Evolutionary conservation across 2,888 invertebrate species (phyloP).

Genomic region (Seira sanloemensis): DNA sequence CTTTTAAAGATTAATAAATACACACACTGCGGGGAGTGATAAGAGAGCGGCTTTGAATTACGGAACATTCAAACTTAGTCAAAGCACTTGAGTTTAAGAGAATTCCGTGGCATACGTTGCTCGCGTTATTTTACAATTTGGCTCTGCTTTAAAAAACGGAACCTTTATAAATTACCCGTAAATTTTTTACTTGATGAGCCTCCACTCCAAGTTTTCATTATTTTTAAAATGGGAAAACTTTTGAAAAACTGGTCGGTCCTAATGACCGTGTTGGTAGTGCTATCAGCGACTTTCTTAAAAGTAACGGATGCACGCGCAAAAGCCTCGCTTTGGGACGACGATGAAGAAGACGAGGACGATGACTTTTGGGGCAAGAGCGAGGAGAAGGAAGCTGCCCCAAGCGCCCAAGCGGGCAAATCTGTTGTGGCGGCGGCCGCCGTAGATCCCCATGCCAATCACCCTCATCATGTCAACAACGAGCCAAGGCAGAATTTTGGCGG

Average conservation of each 20-base stretch:
- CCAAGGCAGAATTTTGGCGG: background rate
- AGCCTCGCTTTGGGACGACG: constrained; percentile 13
- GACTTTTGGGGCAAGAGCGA: background rate
- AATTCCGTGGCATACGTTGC: too few relatives aligned
- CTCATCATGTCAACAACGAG: background rate
- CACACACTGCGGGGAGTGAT: too few relatives aligned
- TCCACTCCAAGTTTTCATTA: background rate
- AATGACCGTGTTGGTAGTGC: background rate
- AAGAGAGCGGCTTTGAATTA: too few relatives aligned
- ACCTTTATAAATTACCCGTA: too few relatives aligned
- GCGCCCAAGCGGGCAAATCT: background rate
- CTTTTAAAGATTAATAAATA: too few relatives aligned
- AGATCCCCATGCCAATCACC: constrained; percentile 11
- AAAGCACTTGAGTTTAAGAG: too few relatives aligned
- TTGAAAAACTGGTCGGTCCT: background rate
- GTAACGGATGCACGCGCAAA: constrained; percentile 2
- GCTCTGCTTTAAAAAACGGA: too few relatives aligned
- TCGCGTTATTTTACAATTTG: too few relatives aligned
- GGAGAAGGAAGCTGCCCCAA: background rate
- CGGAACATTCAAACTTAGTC: too few relatives aligned
- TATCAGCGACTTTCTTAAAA: background rate
- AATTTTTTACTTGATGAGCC: too few relatives aligned
- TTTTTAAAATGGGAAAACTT: constrained; percentile 25
- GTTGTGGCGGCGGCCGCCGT: background rate
- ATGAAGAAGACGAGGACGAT: background rate